Evolutionary conservation across 92 coral and sea anemone species (phyloP), one percentile per base, ranked within the genome.

Genomic region (Galaxea fascicularis): DNA sequence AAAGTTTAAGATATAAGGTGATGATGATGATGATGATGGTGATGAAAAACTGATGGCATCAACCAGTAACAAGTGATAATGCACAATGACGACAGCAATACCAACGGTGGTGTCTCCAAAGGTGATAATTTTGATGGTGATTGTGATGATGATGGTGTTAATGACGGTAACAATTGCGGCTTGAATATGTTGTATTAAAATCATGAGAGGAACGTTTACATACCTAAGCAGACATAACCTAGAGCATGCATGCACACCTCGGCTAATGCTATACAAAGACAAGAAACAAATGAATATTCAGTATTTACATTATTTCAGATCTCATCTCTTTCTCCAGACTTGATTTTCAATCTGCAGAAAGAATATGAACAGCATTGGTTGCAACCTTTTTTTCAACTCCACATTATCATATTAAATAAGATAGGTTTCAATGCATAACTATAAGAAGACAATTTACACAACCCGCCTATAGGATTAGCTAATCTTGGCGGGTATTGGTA

Each of bases 271-370:
- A 82, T 57, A 60, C 77, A 82, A 80, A 71, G 78, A 82, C 41
- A 82, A 82, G 69, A 71, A n/a, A 70, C 68, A 82, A 82, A 82
- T 58, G 59, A 74, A 74, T 22, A 74, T 56, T 82, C 78, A 82
- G 86, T 82, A 82, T 82, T 82, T 82, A 82, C 86, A 82, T 82
- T 69, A 70, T 39, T 45, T 70, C 78, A 25, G 46, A 71, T 56
- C 86, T 82, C 78, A 74, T 83, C 87, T 83, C 59, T 83, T 83
- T 75, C 81, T 71, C 87, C 87, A 83, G 52, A 83, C 87, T 64
- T 73, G 81, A 31, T 83, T 83, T 46, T 74, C 81, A 63, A 73
- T 75, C 87, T 83, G 77, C 65, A 83, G 63, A 82, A 82, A 69
- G 25, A 71, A 56, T 53, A 44, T 28, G 69, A 71, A 82, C 57